Evolutionary conservation across 2,113 vertebrate species (phyloP), one percentile per base, ranked within the genome.

Genomic region (Saccopteryx leptura): DNA sequence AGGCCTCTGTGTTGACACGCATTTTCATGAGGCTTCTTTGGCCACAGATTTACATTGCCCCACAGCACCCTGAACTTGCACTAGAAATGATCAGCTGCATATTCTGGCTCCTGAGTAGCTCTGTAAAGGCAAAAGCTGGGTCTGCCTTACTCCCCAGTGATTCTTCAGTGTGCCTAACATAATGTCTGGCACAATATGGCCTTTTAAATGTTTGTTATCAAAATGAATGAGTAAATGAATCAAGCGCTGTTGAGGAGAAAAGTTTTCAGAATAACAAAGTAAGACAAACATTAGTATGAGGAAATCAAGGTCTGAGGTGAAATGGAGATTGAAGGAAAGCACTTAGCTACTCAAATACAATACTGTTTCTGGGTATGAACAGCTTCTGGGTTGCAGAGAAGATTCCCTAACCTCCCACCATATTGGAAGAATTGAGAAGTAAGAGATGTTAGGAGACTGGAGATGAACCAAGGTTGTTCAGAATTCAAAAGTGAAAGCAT

Each of bases 31-130:
- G 69, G 65, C 23, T 12, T 84, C 56, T 92, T 63, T 65, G 63
- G 46, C 46, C 39, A 88, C 61, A 1, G 0, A 15, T 33, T 69
- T 81, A 26, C 93, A 84, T 94, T 31, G 63, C 54, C 48, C 56
- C n/a, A 12, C 14, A 65, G n/a, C 74, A 86, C 48, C n/a, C 21
- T 33, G 31, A 85, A 80, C 56, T 46, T 72, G 26, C 33, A 48
- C 17, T 1, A 33, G 24, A 81, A 71, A 24, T 31, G 65, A 12
- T 33, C 48, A 56, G 0, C 74, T n/a, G n/a, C 61, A 60, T 5
- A 39, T 24, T n/a, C 23, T 1, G 6, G 6, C 21, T 80, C 56
- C 0, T 18, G 21, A 0, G 4, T 17, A 11, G 9, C 56, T 80
- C 46, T n/a, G 2, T 24, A 54, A 80, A 91, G 56, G n/a, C 48